These are phyloP conservation scores for Agapornis roseicollis DNA, from an alignment of 2,113 vertebrate species.

Conservation along the genomic window DNA sequence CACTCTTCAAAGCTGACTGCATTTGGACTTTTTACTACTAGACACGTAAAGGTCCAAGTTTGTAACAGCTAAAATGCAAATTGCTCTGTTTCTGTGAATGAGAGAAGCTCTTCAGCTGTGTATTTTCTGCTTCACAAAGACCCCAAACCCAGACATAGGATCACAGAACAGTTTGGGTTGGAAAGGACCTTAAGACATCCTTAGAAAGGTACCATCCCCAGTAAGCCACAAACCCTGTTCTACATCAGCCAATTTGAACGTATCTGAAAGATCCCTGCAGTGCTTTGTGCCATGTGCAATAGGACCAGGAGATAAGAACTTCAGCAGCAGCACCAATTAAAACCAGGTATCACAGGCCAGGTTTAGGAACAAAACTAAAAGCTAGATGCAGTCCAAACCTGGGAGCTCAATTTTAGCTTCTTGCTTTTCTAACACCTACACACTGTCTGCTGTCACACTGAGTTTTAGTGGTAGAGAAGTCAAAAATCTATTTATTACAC, in stretches of 20 bases:
- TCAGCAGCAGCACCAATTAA: neutral
- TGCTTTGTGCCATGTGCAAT: neutral
- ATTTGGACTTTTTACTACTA: neutral
- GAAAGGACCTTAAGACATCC: too few relatives aligned
- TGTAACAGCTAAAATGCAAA: neutral
- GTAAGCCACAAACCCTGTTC: neutral
- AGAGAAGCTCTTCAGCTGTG: neutral
- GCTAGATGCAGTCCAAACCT: neutral
- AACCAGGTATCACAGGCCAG: neutral
- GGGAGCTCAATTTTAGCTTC: neutral
- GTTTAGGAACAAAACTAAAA: neutral
- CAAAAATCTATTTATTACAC: neutral
- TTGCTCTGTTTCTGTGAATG: neutral
- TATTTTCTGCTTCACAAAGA: neutral
- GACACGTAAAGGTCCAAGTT: too few relatives aligned
- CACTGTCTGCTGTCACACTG: neutral
- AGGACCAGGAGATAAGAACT: neutral
- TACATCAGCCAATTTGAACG: fast-evolving
- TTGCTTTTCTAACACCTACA: neutral
- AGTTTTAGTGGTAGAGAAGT: neutral
- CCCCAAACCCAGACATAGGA: neutral
- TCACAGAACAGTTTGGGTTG: too few relatives aligned
- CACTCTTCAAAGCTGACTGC: neutral
- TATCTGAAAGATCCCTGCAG: neutral
- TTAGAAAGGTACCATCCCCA: neutral